Conservation (phyloP, 2,113 vertebrate genomes). For the Lampris incognitus region DNA sequence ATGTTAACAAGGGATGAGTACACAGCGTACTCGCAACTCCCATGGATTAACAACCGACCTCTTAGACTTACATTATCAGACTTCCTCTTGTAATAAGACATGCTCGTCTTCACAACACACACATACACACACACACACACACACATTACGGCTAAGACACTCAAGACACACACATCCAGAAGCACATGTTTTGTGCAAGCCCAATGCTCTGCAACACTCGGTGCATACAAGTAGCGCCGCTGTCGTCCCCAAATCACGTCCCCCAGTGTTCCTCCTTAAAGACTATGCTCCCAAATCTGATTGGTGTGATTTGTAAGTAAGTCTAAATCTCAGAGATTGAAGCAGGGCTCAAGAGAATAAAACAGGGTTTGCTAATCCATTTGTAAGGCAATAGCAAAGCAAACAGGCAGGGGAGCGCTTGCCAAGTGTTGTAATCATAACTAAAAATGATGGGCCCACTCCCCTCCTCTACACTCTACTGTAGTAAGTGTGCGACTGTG, state of each 20-base stretch:
- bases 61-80: slow-evolving; percentile 59
- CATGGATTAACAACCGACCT: slow-evolving; percentile 70
- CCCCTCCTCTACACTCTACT: slow-evolving; percentile 69
- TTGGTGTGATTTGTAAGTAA: slow-evolving; percentile 79
- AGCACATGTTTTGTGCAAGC: slow-evolving; percentile 7
- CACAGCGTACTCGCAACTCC: slow-evolving; percentile 29
- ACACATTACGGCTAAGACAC: no score
- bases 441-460: slow-evolving; percentile 81
- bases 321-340: slow-evolving; percentile 71
- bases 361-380: slow-evolving; percentile 79
- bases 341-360: slow-evolving; percentile 72
- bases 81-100: slow-evolving; percentile 51
- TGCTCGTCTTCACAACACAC: slow-evolving; percentile 37
- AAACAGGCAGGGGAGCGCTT: slow-evolving; percentile 75
- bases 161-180: slow-evolving; percentile 7
- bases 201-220: slow-evolving; percentile 42
- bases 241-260: slow-evolving; percentile 61
- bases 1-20: slow-evolving; percentile 52
- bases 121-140: not conserved
- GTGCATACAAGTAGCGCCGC: slow-evolving; percentile 18
- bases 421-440: slow-evolving; percentile 82
- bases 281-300: slow-evolving; percentile 74
- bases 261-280: slow-evolving; percentile 49
- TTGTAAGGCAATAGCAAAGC: slow-evolving; percentile 80
- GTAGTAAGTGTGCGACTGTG: slow-evolving; percentile 19